Evolutionary conservation across 1,140 invertebrate genomes (phyloP).

Genomic region (Vanessa tameamea): DNA sequence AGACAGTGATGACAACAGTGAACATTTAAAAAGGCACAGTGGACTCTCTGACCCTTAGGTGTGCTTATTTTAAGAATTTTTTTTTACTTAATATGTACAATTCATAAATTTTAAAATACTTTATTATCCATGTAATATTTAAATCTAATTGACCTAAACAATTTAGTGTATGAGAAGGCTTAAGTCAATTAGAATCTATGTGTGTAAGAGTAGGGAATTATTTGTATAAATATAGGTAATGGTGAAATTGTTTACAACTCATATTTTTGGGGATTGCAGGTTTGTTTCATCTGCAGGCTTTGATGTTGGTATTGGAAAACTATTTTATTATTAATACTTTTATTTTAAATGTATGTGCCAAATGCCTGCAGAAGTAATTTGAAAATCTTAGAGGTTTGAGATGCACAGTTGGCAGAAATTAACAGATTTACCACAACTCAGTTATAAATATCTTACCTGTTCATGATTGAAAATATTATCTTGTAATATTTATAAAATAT

Average conservation of each 20-base stretch:
- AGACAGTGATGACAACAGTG: constrained; percentile 51
- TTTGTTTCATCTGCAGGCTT: not conserved
- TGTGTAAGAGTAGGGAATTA: not conserved
- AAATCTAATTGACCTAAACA: not conserved
- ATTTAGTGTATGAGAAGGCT: not conserved
- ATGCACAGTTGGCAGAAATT: constrained; percentile 1
- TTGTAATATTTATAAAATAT: constrained; percentile 14
- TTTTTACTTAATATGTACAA: not conserved
- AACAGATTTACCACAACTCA: not conserved
- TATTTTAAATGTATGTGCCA: constrained; percentile 25
- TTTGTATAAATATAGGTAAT: not conserved
- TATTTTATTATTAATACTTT: not conserved
- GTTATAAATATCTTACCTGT: not conserved
- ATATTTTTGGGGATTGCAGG: not conserved
- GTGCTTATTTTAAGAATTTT: constrained; percentile 26
- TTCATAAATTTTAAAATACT: not conserved
- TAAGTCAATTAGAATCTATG: constrained; percentile 8
- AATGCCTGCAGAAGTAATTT: constrained; percentile 13
- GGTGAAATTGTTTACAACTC: not conserved
- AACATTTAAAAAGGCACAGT: constrained; percentile 67
- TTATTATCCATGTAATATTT: constrained; percentile 1
- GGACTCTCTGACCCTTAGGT: constrained; percentile 39
- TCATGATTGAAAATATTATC: constrained; percentile 5
- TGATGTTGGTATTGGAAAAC: not conserved
- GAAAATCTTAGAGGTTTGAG: not conserved